Conservation (phyloP, 30 jellyfish, hydroid and myxozoan genomes). For the Hydractinia echinata region DNA sequence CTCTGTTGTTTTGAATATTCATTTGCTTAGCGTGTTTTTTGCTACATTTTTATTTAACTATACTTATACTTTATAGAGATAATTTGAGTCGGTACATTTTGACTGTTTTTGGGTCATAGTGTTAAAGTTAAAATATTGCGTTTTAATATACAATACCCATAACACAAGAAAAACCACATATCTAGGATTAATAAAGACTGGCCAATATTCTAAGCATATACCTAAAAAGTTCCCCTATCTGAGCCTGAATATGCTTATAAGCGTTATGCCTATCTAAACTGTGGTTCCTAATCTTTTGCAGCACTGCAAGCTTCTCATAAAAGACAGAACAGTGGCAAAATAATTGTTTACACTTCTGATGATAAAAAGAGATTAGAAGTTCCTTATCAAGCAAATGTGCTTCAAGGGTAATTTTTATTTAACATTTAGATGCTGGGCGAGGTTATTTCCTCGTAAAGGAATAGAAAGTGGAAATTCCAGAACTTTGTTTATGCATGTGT, state of each 20-base stretch:
- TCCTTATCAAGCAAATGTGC: conserved; percentile 75
- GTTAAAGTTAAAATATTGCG: too few relatives aligned
- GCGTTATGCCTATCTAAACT: not conserved
- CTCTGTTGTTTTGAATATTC: too few relatives aligned
- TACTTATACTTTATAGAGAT: too few relatives aligned
- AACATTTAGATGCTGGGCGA: not conserved
- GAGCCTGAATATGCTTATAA: not conserved
- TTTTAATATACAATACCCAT: too few relatives aligned
- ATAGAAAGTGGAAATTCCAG: not conserved
- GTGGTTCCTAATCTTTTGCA: conserved; percentile 2
- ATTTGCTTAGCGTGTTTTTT: too few relatives aligned
- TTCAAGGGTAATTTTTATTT: conserved; percentile 69
- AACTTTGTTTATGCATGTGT: not conserved
- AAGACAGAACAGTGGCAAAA: conserved; percentile 73
- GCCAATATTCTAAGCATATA: not conserved
- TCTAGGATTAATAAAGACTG: too few relatives aligned
- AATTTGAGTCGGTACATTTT: too few relatives aligned
- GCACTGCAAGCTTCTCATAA: conserved; percentile 67
- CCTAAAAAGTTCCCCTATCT: too few relatives aligned
- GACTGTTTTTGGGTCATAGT: too few relatives aligned
- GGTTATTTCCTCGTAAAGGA: not conserved
- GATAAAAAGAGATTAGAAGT: conserved; percentile 63
- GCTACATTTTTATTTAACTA: too few relatives aligned
- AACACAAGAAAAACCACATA: too few relatives aligned
- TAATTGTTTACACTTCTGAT: conserved; percentile 69